Base-by-base conservation (phyloP, 2,888 invertebrate species). In the Gandaritis pyraliata region DNA sequence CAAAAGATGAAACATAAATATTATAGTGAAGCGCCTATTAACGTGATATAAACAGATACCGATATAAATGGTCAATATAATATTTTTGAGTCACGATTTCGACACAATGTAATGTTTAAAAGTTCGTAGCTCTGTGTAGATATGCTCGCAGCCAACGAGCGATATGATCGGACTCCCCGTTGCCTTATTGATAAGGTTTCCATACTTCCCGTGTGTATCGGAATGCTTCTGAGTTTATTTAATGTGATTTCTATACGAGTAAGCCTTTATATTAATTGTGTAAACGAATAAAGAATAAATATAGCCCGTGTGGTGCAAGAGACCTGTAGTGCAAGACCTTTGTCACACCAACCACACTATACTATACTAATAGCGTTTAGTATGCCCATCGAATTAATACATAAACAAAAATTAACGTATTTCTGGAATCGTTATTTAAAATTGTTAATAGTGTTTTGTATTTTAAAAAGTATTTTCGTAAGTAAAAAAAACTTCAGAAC, bases 161-260 rank as follows among this genome's bases (percentile, higher is more conserved):
- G 90, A 91, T 90, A 86, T 79, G 83, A 90, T 90, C 90, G 83
- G 88, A 85, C 88, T 77, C 90, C 90, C 90, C 87, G 90, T 81
- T 78, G 90, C 80, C 88, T 89, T 90, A 90, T 89, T 89, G 90
- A 90, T 91, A 90, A 90, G 85, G 84, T 86, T 88, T 87, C 88
- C 86, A 87, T 89, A 90, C 88, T 88, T 89, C 88, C 90, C 86
- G 85, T 85, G 82, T 87, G 82, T 86, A 86, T 83, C 69, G 86
- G 85, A 86, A 87, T 88, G 90, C 88, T 87, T 81, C 89, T 87
- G 87, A 86, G 82, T 87, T 88, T 88, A 87, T 85, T 85, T 86
- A 84, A 86, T 85, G 80, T 87, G 83, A 87, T 85, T 83, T 82
- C 78, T 81, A 77, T 80, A 75, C 78, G 65, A 65, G 73, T 75